Evolutionary conservation across 2,888 invertebrate genomes (phyloP).

Genomic region (Gnatocerus cornutus): DNA sequence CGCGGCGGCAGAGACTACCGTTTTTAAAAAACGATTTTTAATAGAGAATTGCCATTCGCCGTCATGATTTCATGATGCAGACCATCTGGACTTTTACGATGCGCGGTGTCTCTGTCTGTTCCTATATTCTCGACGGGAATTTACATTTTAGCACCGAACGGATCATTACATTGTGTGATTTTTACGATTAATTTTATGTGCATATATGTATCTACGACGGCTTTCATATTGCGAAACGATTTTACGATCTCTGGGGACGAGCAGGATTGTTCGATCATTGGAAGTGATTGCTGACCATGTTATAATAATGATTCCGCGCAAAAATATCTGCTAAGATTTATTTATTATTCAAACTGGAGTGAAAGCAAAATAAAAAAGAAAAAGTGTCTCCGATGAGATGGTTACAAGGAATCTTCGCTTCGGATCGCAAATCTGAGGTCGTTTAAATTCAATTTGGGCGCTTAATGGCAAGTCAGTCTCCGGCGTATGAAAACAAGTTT

Average conservation of each 20-base stretch:
- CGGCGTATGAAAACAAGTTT: slow-evolving; percentile 51
- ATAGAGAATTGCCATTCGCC: slow-evolving; percentile 51
- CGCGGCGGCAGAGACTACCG: slow-evolving; percentile 28
- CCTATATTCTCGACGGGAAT: slow-evolving; percentile 22
- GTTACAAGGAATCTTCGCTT: background rate
- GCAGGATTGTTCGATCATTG: background rate
- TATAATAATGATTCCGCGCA: background rate
- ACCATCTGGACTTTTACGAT: slow-evolving; percentile 58
- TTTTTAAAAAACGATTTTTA: slow-evolving; percentile 58
- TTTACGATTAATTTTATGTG: slow-evolving; percentile 46
- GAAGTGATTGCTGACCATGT: background rate
- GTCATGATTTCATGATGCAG: slow-evolving; percentile 52
- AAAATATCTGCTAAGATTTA: no score
- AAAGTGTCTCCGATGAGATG: no score
- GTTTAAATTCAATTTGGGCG: slow-evolving; percentile 47
- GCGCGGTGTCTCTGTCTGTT: slow-evolving; percentile 26
- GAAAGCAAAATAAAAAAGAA: no score
- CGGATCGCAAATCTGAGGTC: slow-evolving; percentile 36
- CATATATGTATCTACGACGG: slow-evolving; percentile 36
- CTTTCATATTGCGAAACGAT: slow-evolving; percentile 35
- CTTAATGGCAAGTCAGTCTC: slow-evolving; percentile 46
- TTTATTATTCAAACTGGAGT: no score
- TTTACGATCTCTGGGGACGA: slow-evolving; percentile 17
- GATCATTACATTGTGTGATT: slow-evolving; percentile 48
- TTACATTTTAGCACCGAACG: slow-evolving; percentile 48